Evolutionary conservation across 1,140 invertebrate genomes (phyloP).

Genomic region (Andricus grossulariae): DNA sequence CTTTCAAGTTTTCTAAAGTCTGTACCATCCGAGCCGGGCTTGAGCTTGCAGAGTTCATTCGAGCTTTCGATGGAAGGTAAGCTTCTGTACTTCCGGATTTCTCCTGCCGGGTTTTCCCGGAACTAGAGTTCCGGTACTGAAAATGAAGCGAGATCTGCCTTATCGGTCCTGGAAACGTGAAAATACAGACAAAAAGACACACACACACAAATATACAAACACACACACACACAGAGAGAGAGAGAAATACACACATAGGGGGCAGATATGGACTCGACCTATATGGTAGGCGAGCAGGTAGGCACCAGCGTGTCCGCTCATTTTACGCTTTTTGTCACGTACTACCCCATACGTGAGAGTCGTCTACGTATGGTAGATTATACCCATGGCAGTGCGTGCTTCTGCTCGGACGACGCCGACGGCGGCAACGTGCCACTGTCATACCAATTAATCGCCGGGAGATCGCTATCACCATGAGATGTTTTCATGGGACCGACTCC

Average conservation of each 20-base stretch:
- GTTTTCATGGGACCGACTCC: slow-evolving; percentile 66
- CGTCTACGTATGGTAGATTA: slow-evolving; percentile 55
- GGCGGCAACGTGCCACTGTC: slow-evolving; percentile 68
- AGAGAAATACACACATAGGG: slow-evolving; percentile 37
- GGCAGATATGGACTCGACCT: slow-evolving; percentile 38
- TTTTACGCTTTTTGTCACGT: slow-evolving; percentile 67
- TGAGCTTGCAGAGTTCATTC: neutral
- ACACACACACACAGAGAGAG: slow-evolving; percentile 33
- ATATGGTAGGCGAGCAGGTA: slow-evolving; percentile 37
- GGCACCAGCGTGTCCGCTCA: slow-evolving; percentile 44
- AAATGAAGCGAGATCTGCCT: slow-evolving; percentile 62
- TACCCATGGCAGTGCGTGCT: slow-evolving; percentile 53
- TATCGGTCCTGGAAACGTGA: slow-evolving; percentile 61
- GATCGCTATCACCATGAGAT: slow-evolving; percentile 73
- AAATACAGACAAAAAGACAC: too few relatives aligned
- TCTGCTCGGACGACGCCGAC: slow-evolving; percentile 36
- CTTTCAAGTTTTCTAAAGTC: neutral
- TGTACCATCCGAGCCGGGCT: neutral
- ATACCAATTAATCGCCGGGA: slow-evolving; percentile 74
- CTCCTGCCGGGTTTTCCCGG: slow-evolving; percentile 58
- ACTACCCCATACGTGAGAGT: slow-evolving; percentile 59
- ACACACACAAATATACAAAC: too few relatives aligned
- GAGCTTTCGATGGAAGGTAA: slow-evolving; percentile 7
- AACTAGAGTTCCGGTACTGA: slow-evolving; percentile 59
- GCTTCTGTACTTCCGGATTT: slow-evolving; percentile 49